Evolutionary conservation across 2,113 vertebrate species (phyloP), one percentile per base, ranked within the genome.

Genomic region (Sinosuthora webbiana): DNA sequence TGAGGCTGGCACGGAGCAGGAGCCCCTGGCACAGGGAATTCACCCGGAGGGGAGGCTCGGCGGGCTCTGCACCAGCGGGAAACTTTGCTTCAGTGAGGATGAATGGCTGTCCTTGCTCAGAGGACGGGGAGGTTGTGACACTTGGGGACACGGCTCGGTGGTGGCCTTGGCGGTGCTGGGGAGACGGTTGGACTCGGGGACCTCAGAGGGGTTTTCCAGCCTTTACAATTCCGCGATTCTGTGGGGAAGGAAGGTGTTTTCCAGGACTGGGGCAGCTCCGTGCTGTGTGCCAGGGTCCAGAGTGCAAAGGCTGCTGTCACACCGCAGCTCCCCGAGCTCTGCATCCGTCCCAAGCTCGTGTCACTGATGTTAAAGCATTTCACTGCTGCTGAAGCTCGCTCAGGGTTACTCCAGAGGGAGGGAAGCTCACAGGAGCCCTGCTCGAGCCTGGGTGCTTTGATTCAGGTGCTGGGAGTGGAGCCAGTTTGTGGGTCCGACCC

Each of bases 281-380:
- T 22, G 73, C 64, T 35, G 33, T 5, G 60, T 33, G 45, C 47
- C 56, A 3, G 52, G 39, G 37, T 81, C 37, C 35, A 1, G 8
- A 25, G 56, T 6, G 49, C 49, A 42, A 44, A 52, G 80, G 69
- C 39, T 63, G 17, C 1, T 8, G 20, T 47, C 53, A 5, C 65
- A 15, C 30, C 3, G 31, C 1, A 6, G 62, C 70, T 73, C 84
- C 10, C 45, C 50, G 0, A 4, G 47, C 59, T 45, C 90, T 6
- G 27, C 2, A 1, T 15, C 37, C 1, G 0, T 15, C 19, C 77
- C 63, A 5, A 3, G 55, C 42, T 33, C 3, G 1, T 19, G 59
- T 27, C 16, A 1, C 55, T 4, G 52, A 20, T 71, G 63, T 15
- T 17, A 2, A 2, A 73, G 8, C 5, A 0, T 39, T 60, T 62